Base-by-base conservation (phyloP, 2,797 vertebrate genomes). In the Thaleichthys pacificus region DNA sequence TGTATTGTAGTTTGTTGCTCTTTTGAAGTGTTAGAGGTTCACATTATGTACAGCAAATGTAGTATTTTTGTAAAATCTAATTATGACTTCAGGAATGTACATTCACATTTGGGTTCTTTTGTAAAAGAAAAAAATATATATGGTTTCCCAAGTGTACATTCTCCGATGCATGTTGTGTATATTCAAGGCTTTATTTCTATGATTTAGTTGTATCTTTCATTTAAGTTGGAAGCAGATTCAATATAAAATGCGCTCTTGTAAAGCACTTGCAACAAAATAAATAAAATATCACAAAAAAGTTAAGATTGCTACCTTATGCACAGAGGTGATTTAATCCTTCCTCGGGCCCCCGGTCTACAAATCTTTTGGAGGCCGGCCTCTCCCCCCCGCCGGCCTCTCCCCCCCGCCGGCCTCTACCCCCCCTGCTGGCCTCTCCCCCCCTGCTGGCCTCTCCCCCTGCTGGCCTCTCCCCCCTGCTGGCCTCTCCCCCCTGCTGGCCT, bases 241-340 rank as follows among this genome's bases (percentile, higher is more conserved):
- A 88, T 88, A 88, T 90, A 89, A 87, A 82, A 64, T 73, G 70
- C 86, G 89, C 85, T 64, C 80, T 85, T 91, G 86, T 90, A 91
- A 70, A 93, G 90, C 93, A 94, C 92, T 87, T 90, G 91, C 88
- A 94, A 80, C 26, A 32, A 87, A 66, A 91, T 84, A 82, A 92
- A 93, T 91, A 88, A 89, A 90, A 89, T 76, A 77, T 77, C 77
- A 76, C 56, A 89, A 77, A 61, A 90, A 87, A 71, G 80, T 84
- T 28, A 26, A 7, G 2, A 1, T 38, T 38, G 35, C 9, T 38
- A 9, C 35, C 35, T 9, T 38, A 9, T 30, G 28, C 28, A 30
- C 28, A 30, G 28, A 30, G 28, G 3, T 30, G 28, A 30, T 30
- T 30, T 4, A 30, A 30, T 30, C 28, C 28, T 30, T 4, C 28